Evolutionary conservation across 2,113 vertebrate species (phyloP).

Genomic region (Alligator mississippiensis): DNA sequence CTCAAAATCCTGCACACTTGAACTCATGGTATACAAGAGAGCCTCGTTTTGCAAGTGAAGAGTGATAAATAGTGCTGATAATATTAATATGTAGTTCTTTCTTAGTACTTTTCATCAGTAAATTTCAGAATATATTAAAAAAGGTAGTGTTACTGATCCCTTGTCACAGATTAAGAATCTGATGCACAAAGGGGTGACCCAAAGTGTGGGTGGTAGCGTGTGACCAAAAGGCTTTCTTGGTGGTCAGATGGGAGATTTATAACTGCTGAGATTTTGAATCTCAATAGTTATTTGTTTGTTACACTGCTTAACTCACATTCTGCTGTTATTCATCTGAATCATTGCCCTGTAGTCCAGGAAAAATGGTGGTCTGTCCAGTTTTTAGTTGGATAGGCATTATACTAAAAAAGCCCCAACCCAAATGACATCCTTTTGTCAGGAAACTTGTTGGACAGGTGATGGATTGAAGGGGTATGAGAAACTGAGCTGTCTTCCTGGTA

Average conservation of each 20-base stretch:
- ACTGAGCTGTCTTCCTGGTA: rapidly evolving
- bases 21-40: rapidly evolving
- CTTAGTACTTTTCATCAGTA: neutral
- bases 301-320: rapidly evolving
- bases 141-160: neutral
- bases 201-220: rapidly evolving
- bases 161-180: neutral
- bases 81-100: neutral
- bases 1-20: neutral
- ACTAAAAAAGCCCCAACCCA: neutral
- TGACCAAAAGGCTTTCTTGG: rapidly evolving
- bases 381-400: rapidly evolving
- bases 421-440: neutral
- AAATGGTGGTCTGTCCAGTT: neutral
- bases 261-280: rapidly evolving
- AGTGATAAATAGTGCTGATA: neutral
- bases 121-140: neutral
- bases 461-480: neutral
- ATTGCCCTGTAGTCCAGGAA: neutral
- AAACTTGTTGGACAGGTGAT: rapidly evolving
- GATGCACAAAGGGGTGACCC: rapidly evolving
- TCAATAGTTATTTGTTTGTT: neutral
- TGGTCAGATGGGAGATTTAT: neutral
- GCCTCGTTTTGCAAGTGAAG: rapidly evolving
- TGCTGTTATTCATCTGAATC: rapidly evolving